phyloP scores from a whole-genome alignment of 2,888 invertebrate genomes.

The Xestobium rufovillosum region DNA sequence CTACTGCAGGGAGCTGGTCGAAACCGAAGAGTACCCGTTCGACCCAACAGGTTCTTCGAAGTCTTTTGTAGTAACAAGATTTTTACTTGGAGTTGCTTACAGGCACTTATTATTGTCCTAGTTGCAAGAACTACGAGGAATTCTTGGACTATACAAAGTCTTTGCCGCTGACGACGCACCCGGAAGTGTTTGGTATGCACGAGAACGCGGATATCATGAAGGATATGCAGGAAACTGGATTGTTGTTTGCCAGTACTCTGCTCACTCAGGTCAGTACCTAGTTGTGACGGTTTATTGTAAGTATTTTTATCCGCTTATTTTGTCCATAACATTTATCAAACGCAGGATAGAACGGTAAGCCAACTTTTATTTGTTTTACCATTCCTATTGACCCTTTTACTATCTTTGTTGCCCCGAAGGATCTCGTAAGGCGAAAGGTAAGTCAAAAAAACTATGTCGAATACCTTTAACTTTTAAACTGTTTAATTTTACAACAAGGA shows the following conservation, averaged over 20 bases:
- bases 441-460: slow-evolving; percentile 5
- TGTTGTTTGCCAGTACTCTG: slow-evolving; percentile 64
- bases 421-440: slow-evolving; percentile 10
- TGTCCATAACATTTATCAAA: slow-evolving; percentile 8
- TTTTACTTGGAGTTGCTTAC: slow-evolving; percentile 20
- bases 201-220: slow-evolving; percentile 89
- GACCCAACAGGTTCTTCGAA: slow-evolving; percentile 52
- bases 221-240: slow-evolving; percentile 79
- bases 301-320: slow-evolving; percentile 11
- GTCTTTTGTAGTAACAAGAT: slow-evolving; percentile 5
- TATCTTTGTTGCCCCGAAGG: too few relatives aligned
- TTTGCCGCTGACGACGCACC: slow-evolving; percentile 70
- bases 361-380: too few relatives aligned
- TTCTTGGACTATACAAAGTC: slow-evolving; percentile 59
- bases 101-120: slow-evolving; percentile 68
- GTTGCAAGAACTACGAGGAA: slow-evolving; percentile 62
- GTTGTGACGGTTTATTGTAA: slow-evolving; percentile 18
- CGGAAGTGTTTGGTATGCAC: slow-evolving; percentile 87
- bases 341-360: slow-evolving; percentile 46
- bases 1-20: slow-evolving; percentile 64
- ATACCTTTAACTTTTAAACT: slow-evolving; percentile 10
- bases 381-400: too few relatives aligned
- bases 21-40: slow-evolving; percentile 56
- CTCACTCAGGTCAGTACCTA: slow-evolving; percentile 66
- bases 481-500: slow-evolving; percentile 15